Evolutionary conservation across 2,888 invertebrate genomes (phyloP), one percentile per base, ranked within the genome.

Genomic region (Drosophila mimetica): DNA sequence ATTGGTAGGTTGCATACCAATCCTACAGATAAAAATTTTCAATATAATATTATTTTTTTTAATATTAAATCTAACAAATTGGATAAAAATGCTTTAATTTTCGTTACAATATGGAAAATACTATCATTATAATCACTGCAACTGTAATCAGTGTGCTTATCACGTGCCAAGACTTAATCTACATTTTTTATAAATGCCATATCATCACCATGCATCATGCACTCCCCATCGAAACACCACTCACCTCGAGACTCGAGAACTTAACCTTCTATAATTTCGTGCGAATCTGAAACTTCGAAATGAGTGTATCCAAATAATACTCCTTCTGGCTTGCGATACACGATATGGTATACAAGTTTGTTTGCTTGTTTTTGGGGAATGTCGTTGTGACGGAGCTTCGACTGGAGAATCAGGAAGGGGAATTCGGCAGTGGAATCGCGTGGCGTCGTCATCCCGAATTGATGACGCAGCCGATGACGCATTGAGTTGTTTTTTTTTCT

Each of bases 381-480:
- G 59, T 59, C 61, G 60, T 28, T 16, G 20, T 57, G 57, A 51
- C 28, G 37, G 52, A 25, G 54, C 42, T 30, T 6, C 16, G 18
- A 41, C 22, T 53, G 57, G 59, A 7, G 57, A 60, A 14, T 44
- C 42, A 28, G 59, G 57, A 60, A 60, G 58, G 60, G 52, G 52
- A 30, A 28, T 37, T 5, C 9, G 25, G 58, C 28, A 51, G 70
- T 11, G 44, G 25, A 44, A 16, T 44, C 11, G 28, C 28, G 16
- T 28, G 14, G 28, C 44, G 44, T 44, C 83, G 77, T 83, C 84
- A 66, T 47, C 65, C 34, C 34, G 72, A 75, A 73, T 71, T 66
- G 84, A 78, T 80, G 79, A 80, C 79, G 79, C 79, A 80, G 79
- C 75, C 65, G 75, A 42, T 80, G 84, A 80, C 79, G 84, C 81